Percentiles rank a stretch among this genome's conserved stretches.
phyloP scores from a whole-genome alignment of 2,797 vertebrate genomes.

The Sebastes vulpes region DNA sequence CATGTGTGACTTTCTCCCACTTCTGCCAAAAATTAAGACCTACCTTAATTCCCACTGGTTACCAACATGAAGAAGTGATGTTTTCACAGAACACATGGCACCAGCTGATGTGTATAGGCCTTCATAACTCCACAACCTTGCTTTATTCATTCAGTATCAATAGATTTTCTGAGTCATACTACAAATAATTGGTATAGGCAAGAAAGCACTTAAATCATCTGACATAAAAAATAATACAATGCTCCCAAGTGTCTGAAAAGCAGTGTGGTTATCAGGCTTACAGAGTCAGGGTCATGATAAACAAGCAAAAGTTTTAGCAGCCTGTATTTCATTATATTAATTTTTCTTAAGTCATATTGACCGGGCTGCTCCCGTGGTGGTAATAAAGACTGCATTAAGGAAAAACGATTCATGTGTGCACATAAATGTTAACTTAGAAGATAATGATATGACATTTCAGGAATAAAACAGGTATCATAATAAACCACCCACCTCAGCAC shows the following conservation, averaged over 20 bases:
- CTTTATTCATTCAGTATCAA: slow-evolving; percentile 67
- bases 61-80: not conserved
- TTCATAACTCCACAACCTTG: slow-evolving; percentile 28
- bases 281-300: slow-evolving; percentile 22
- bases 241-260: slow-evolving; percentile 48
- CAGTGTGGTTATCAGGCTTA: slow-evolving; percentile 46
- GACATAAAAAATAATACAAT: slow-evolving; percentile 23
- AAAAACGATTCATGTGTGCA: slow-evolving; percentile 27
- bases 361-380: not conserved
- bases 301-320: slow-evolving; percentile 29
- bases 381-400: slow-evolving; percentile 20
- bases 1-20: no score
- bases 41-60: not conserved
- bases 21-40: not conserved
- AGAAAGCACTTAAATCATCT: slow-evolving; percentile 55
- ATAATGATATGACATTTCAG: slow-evolving; percentile 66
- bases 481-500: slow-evolving; percentile 50
- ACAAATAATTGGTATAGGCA: slow-evolving; percentile 64
- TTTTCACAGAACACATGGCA: slow-evolving; percentile 38
- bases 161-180: slow-evolving; percentile 58
- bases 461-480: slow-evolving; percentile 48
- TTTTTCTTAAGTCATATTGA: not conserved
- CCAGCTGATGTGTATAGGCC: slow-evolving; percentile 21
- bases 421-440: slow-evolving; percentile 29
- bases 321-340: slow-evolving; percentile 16